Evolutionary conservation across 2,797 vertebrate species (phyloP), one percentile per base, ranked within the genome.

Genomic region (Scolopax rusticola): DNA sequence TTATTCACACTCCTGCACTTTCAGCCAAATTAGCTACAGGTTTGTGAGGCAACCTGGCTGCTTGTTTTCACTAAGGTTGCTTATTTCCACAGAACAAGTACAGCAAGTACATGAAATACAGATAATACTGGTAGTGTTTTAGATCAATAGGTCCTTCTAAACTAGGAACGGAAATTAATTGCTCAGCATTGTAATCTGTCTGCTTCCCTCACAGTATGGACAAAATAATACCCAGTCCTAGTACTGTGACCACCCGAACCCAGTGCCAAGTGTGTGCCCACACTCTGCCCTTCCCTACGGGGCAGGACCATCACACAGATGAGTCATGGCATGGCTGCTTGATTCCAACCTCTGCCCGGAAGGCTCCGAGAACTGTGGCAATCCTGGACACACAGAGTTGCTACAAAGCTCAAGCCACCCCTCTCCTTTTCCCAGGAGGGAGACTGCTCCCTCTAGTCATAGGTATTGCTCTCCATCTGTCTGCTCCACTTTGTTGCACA

Each of bases 211-310:
- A 38, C 8, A 60, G 5, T 36, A 8, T 32, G 25, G 13, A 27
- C 36, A 80, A 85, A 87, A 57, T 32, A 69, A 68, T 32, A 65
- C 54, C 27, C 65, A 71, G 28, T 61, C 4, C 15, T 41, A 15
- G 23, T 33, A 51, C 11, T 47, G 12, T 4, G 9, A 63, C 12
- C 4, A 54, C 12, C 8, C 21, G 40, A 91, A 74, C 8, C 25
- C 36, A 40, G 16, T 0, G 0, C 30, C 40, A 61, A 67, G 3
- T 0, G 0, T 50, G 19, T 7, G 2, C 2, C 27, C 18, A 6
- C 5, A 1, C 6, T 23, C 10, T 56, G 32, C 32, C 11, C 33
- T n/a, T 54, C 8, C 6, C 17, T 12, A 25, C 12, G 10, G 9
- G 5, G 30, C 64, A 71, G 47, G 8, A 16, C 8, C 21, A 33